These are phyloP conservation scores for Poliocrania exsul DNA, from an alignment of 2,797 vertebrate species.

Conservation along the genomic window DNA sequence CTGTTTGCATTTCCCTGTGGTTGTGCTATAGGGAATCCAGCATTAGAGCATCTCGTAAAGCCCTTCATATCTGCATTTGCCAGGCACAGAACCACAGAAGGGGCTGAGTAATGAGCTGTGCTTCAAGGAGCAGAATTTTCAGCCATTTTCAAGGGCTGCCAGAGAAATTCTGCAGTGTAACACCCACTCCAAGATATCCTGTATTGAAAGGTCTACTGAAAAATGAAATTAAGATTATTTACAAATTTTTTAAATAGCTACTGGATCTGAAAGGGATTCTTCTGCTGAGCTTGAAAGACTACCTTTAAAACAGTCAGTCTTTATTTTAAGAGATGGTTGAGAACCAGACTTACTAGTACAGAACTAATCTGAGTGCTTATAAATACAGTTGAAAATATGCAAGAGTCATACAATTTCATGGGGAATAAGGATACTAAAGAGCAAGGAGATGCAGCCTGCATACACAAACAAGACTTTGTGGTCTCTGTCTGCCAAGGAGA, in stretches of 20 bases:
- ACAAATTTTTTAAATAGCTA: neutral
- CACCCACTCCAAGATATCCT: neutral
- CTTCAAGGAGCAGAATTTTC: neutral
- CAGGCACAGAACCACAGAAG: neutral
- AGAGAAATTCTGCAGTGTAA: neutral
- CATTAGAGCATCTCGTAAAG: rapidly evolving
- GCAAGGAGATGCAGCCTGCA: neutral
- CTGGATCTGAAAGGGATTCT: neutral
- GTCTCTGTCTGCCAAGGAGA: neutral
- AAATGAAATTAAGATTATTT: neutral
- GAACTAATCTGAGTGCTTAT: neutral
- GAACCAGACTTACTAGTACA: neutral
- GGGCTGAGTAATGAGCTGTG: neutral
- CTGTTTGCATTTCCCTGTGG: neutral
- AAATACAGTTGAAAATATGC: neutral
- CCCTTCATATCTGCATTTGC: neutral
- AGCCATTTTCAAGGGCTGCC: neutral
- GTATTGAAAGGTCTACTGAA: neutral
- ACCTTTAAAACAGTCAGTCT: neutral
- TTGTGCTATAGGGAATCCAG: neutral
- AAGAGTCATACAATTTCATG: neutral
- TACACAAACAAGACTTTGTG: neutral
- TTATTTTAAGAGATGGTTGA: neutral
- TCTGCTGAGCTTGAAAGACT: neutral
- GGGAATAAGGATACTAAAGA: neutral